Conservation (phyloP, 2,113 vertebrate species). For the Rhinoptilus africanus region DNA sequence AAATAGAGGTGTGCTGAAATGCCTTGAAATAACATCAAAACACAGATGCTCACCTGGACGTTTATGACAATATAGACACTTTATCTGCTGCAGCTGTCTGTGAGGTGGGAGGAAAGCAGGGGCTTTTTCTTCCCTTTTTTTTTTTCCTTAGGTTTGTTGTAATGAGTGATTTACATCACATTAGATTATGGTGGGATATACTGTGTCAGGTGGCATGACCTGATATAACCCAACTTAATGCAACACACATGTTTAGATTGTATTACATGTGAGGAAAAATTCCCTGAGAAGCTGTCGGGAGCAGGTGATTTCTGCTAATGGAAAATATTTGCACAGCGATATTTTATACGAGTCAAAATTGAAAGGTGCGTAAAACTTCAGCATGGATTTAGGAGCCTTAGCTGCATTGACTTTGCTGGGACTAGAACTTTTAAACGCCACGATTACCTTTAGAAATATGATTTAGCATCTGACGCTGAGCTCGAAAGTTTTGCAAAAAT, state of each 20-base stretch:
- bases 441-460: background rate
- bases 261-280: conserved; percentile 70
- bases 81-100: conserved; percentile 74
- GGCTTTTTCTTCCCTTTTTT: background rate
- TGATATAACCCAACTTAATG: conserved; percentile 81
- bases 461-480: background rate
- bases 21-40: conserved; percentile 58
- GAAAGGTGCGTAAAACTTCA: conserved; percentile 43
- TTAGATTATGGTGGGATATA: conserved; percentile 74
- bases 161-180: conserved; percentile 68
- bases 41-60: conserved; percentile 46
- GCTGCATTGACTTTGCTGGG: background rate
- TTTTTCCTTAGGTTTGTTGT: conserved; percentile 65
- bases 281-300: conserved; percentile 72
- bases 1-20: conserved; percentile 46
- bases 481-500: background rate
- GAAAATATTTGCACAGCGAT: conserved; percentile 71
- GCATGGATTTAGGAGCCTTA: background rate
- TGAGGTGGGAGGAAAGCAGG: conserved; percentile 28
- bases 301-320: conserved; percentile 80
- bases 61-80: conserved; percentile 54
- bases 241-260: conserved; percentile 77
- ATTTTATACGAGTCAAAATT: conserved; percentile 64
- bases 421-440: background rate
- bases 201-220: conserved; percentile 78